Percentiles rank a stretch among this genome's conserved stretches.
Evolutionary conservation across 2,797 vertebrate genomes (phyloP).

Genomic region (Amphiprion clarkii): DNA sequence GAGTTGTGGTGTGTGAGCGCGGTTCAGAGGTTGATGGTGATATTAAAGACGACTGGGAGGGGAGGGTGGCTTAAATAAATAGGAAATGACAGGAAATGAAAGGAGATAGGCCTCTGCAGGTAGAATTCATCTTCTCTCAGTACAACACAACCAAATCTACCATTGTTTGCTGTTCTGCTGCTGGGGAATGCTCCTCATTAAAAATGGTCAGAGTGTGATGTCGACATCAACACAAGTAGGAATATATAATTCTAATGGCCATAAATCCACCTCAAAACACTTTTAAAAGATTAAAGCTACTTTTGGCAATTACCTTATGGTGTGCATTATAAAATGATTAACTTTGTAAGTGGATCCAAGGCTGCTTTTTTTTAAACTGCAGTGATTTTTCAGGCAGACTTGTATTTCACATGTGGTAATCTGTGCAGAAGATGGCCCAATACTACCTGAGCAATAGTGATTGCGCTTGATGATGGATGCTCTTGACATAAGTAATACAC

Average conservation of each 20-base stretch:
- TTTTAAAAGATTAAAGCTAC: slow-evolving; percentile 26
- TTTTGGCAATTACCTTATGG: neutral
- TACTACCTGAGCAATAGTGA: too few relatives aligned
- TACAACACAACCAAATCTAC: slow-evolving; percentile 14
- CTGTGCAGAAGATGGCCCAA: too few relatives aligned
- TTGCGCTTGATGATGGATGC: too few relatives aligned
- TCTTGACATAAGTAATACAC: too few relatives aligned
- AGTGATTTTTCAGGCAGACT: slow-evolving; percentile 1
- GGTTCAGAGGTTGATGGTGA: slow-evolving; percentile 31
- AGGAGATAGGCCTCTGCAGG: slow-evolving; percentile 10
- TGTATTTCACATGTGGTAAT: neutral
- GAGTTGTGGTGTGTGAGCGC: slow-evolving; percentile 1
- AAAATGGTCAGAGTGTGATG: slow-evolving; percentile 28
- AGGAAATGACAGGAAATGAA: slow-evolving; percentile 15
- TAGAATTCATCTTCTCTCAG: slow-evolving; percentile 38
- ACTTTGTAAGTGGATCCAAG: slow-evolving; percentile 5
- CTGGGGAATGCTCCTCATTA: slow-evolving; percentile 17
- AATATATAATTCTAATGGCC: slow-evolving; percentile 39
- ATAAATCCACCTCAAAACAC: slow-evolving; percentile 30
- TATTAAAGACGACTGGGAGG: slow-evolving; percentile 36
- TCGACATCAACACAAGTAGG: slow-evolving; percentile 23
- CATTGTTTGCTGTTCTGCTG: slow-evolving; percentile 42
- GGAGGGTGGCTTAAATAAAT: slow-evolving; percentile 48
- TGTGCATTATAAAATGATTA: slow-evolving; percentile 18
- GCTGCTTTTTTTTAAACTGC: neutral